Percentiles rank a stretch among this genome's conserved stretches.
Conservation (phyloP, 2,888 invertebrate species). For the Dynastes grantii region DNA sequence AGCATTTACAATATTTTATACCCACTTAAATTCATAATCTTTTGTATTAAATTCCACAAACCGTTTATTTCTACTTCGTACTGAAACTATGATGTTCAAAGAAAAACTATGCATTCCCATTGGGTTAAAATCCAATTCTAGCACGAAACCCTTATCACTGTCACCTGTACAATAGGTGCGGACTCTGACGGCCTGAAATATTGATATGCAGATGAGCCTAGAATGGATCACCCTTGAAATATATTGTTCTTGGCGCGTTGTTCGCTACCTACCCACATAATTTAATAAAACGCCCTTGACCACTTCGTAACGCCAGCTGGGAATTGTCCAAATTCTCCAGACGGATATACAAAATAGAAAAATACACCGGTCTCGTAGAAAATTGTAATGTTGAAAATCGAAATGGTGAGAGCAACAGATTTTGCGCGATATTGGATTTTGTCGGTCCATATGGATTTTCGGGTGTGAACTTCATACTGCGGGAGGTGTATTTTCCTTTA, state of each 20-base stretch:
- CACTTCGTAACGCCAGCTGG: constrained; percentile 18
- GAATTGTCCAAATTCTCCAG: constrained; percentile 3
- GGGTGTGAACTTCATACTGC: too few species aligned
- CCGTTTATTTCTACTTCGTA: background rate
- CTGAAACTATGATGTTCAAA: background rate
- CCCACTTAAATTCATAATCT: background rate
- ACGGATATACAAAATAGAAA: too few species aligned
- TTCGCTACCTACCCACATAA: background rate
- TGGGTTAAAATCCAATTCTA: constrained; percentile 62
- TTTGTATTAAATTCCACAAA: background rate
- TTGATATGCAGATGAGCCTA: constrained; percentile 60
- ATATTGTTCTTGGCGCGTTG: background rate
- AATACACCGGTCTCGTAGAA: too few species aligned
- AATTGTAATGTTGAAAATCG: too few species aligned
- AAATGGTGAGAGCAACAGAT: too few species aligned
- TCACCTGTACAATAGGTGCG: constrained; percentile 68
- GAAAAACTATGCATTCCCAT: background rate
- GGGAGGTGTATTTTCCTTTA: too few species aligned
- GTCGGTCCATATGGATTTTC: too few species aligned
- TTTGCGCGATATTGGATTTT: too few species aligned
- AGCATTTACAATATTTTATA: background rate
- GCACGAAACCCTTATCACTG: constrained; percentile 67
- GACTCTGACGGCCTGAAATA: constrained; percentile 66
- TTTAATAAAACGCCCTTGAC: constrained; percentile 29
- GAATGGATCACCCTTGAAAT: constrained; percentile 49